These are phyloP conservation scores for Aptenodytes forsteri DNA, from an alignment of 2,113 vertebrate species.

Conservation along the genomic window DNA sequence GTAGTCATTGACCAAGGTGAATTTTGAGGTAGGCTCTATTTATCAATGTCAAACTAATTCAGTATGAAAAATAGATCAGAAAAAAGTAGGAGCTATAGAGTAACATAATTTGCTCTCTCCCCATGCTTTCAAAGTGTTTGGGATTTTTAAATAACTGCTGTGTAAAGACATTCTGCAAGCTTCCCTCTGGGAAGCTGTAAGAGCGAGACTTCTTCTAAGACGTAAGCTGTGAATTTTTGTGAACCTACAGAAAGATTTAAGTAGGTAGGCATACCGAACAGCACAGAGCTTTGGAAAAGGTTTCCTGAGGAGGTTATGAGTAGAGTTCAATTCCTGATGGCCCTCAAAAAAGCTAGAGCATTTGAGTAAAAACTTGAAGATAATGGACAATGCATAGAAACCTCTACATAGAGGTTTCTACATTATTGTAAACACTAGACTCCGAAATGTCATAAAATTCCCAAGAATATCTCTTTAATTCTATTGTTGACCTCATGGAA, in stretches of 20 bases:
- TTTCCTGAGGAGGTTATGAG: background rate
- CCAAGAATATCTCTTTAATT: background rate
- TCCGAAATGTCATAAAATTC: background rate
- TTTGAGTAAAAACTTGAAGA: background rate
- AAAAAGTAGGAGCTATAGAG: background rate
- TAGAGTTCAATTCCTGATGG: background rate
- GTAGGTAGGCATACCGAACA: background rate
- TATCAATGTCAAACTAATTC: background rate
- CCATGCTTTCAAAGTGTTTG: background rate
- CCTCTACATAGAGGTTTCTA: background rate
- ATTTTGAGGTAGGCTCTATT: background rate
- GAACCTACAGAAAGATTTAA: background rate
- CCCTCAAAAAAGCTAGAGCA: background rate
- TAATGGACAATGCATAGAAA: background rate
- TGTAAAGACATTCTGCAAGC: background rate
- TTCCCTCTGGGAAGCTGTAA: background rate
- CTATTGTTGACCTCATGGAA: background rate
- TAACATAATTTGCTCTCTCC: background rate
- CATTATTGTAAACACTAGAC: background rate
- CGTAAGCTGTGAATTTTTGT: background rate
- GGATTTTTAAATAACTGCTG: background rate
- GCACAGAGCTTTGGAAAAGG: background rate
- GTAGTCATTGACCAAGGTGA: background rate
- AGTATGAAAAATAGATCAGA: background rate
- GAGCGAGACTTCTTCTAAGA: background rate